These are phyloP conservation scores for Bolborhynchus lineola DNA, from an alignment of 2,113 vertebrate species.

Conservation along the genomic window DNA sequence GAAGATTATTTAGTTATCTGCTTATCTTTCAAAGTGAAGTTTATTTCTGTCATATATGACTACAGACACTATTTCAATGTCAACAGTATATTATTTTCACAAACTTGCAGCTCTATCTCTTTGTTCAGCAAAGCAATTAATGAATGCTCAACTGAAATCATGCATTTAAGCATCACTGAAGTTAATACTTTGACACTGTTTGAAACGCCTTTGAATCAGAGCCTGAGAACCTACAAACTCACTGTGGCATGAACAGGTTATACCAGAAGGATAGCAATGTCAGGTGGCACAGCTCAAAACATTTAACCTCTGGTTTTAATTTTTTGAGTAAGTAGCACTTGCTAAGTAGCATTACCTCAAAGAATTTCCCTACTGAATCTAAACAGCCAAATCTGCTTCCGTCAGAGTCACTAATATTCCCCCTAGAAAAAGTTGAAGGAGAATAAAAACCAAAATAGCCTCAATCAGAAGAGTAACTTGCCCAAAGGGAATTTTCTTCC, in stretches of 20 bases:
- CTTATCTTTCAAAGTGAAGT: neutral
- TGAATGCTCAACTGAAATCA: neutral
- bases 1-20: neutral
- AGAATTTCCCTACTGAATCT: neutral
- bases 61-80: neutral
- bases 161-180: neutral
- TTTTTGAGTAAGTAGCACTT: neutral
- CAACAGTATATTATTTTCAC: neutral
- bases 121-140: neutral
- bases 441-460: neutral
- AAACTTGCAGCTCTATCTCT: neutral
- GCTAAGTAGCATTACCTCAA: neutral
- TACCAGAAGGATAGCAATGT: neutral
- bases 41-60: neutral
- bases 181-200: neutral
- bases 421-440: neutral
- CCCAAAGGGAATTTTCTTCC: neutral
- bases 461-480: neutral
- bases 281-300: neutral
- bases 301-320: neutral
- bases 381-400: neutral
- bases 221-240: neutral
- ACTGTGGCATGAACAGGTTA: no score
- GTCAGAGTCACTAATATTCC: neutral
- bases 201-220: neutral